A percentile compares a stretch with the other conserved stretches of the same genome.
Conservation (phyloP, 2,888 invertebrate genomes). For the Zelleria hepariella region DNA sequence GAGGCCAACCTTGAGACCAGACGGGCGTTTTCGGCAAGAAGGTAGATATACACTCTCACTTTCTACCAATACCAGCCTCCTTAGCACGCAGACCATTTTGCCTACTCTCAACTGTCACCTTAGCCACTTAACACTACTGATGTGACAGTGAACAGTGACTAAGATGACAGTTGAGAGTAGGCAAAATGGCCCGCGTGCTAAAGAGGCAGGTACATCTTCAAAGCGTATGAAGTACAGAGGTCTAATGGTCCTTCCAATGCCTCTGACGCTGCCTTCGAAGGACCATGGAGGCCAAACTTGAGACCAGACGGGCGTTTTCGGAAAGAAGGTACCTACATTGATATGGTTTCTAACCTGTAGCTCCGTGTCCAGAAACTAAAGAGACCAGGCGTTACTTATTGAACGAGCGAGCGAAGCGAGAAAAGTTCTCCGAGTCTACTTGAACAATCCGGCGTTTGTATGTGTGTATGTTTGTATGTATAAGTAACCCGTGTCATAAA, state of each 20-base stretch:
- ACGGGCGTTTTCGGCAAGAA: conserved; percentile 30
- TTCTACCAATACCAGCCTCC: not conserved
- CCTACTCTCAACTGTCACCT: too few relatives aligned
- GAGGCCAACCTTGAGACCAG: conserved; percentile 18
- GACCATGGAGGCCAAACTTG: not conserved
- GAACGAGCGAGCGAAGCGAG: not conserved
- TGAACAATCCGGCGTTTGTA: too few relatives aligned
- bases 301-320: conserved; percentile 21
- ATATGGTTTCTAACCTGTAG: not conserved
- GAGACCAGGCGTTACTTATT: not conserved
- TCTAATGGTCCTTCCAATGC: not conserved
- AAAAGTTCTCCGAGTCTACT: too few relatives aligned
- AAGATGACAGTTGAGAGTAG: too few relatives aligned
- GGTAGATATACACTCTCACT: conserved; percentile 21
- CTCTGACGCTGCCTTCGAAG: not conserved
- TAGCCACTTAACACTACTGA: too few relatives aligned
- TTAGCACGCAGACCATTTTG: too few relatives aligned
- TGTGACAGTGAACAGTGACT: too few relatives aligned
- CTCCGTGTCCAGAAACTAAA: not conserved
- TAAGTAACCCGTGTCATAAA: too few relatives aligned
- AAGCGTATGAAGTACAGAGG: not conserved
- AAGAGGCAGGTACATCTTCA: not conserved
- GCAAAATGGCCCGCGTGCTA: conserved; percentile 23
- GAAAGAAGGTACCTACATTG: conserved; percentile 33
- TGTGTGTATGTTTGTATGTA: too few relatives aligned